A percentile compares a stretch with the other conserved stretches of the same genome.
phyloP scores from a whole-genome alignment of 2,888 invertebrate genomes.

The Schizaphis graminum region DNA sequence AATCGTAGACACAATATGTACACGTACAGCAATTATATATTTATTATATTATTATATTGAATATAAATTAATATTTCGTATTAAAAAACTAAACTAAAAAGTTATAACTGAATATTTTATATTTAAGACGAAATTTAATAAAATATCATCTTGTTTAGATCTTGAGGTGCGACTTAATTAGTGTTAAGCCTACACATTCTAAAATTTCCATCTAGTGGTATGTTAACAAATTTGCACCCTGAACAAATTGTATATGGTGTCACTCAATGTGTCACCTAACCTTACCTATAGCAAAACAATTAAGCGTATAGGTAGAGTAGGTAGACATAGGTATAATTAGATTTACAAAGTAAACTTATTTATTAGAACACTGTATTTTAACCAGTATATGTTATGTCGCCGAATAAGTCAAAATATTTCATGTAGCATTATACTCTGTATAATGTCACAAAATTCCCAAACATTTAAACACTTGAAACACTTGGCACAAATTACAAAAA shows the following conservation, averaged over 20 bases:
- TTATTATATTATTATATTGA: background rate
- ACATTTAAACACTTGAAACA: too few relatives aligned
- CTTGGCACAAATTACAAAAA: too few relatives aligned
- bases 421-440: too few relatives aligned
- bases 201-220: background rate
- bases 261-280: too few relatives aligned
- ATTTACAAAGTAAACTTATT: too few relatives aligned
- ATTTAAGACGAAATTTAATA: background rate
- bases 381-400: too few relatives aligned
- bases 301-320: too few relatives aligned
- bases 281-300: background rate
- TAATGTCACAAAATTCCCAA: too few relatives aligned
- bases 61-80: background rate
- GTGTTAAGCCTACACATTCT: background rate
- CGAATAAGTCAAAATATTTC: too few relatives aligned
- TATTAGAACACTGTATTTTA: too few relatives aligned
- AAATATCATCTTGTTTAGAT: background rate
- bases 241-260: background rate
- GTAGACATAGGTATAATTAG: too few relatives aligned
- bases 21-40: background rate
- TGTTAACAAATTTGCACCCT: background rate
- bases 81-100: background rate
- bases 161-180: background rate
- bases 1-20: background rate
- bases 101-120: background rate